Evolutionary conservation across 2,113 vertebrate genomes (phyloP).

Genomic region (Gallinago paraguaiae): DNA sequence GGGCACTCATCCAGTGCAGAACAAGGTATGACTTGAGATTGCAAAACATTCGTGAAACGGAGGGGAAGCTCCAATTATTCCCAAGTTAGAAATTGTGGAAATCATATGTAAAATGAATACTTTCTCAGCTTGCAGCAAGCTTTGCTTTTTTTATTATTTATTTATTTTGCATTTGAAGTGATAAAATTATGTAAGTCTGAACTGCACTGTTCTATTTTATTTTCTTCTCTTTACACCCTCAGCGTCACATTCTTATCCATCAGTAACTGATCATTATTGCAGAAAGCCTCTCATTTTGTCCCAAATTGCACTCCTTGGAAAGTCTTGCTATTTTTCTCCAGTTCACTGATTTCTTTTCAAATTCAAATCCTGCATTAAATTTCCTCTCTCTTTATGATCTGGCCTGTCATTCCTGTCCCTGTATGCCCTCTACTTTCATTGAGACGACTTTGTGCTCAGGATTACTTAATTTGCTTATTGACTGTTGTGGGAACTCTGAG

Average conservation of each 20-base stretch:
- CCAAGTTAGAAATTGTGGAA: not conserved
- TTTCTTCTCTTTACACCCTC: not conserved
- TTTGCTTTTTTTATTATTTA: not conserved
- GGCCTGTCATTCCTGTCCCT: not conserved
- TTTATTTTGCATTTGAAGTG: not conserved
- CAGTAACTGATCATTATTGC: not conserved
- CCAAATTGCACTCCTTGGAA: not conserved
- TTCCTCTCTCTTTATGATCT: not conserved
- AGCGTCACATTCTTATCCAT: not conserved
- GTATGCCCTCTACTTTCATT: not conserved
- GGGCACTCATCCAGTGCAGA: not conserved
- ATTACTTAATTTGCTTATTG: conserved; percentile 41
- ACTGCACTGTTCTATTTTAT: not conserved
- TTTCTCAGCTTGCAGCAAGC: not conserved
- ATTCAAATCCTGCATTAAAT: not conserved
- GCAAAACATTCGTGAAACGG: not conserved
- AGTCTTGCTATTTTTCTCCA: not conserved
- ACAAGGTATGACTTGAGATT: not conserved
- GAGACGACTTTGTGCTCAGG: not conserved
- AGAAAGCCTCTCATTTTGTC: not conserved
- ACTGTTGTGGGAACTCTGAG: not conserved
- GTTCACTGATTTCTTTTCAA: not conserved
- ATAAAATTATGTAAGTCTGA: not conserved
- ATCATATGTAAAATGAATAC: not conserved
- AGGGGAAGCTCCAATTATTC: not conserved